Evolutionary conservation across 2,797 vertebrate genomes (phyloP).

Genomic region (Chaetophractus vellerosus): DNA sequence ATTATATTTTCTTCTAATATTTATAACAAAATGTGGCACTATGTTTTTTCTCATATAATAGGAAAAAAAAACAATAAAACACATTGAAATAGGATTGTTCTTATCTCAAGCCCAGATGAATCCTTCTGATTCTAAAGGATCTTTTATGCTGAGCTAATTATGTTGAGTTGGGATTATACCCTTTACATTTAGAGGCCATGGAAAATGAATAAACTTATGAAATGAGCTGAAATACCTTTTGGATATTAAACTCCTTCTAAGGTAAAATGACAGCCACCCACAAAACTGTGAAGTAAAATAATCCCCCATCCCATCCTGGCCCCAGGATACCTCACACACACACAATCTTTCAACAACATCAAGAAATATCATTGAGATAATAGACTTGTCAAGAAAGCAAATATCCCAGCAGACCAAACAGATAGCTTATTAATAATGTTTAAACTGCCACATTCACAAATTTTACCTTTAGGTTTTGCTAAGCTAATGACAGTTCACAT

Average conservation of each 20-base stretch:
- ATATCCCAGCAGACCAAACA: neutral
- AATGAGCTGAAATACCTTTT: slow-evolving; percentile 37
- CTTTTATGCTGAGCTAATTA: slow-evolving; percentile 28
- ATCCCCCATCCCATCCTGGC: neutral
- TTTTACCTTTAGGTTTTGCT: slow-evolving; percentile 18
- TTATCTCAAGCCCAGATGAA: slow-evolving; percentile 35
- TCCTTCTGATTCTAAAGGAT: neutral
- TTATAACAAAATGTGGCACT: slow-evolving; percentile 24
- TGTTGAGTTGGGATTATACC: slow-evolving; percentile 61
- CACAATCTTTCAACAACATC: slow-evolving; percentile 21
- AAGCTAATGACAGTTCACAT: slow-evolving; percentile 11
- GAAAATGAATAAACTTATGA: slow-evolving; percentile 59
- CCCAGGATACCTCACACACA: neutral
- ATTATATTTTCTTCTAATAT: neutral
- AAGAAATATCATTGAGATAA: neutral
- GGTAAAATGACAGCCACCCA: slow-evolving; percentile 29
- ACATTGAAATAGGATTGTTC: neutral
- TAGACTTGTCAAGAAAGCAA: slow-evolving; percentile 28
- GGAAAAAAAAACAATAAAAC: slow-evolving; percentile 33
- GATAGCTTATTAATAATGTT: slow-evolving; percentile 39
- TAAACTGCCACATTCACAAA: neutral
- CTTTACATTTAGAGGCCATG: slow-evolving; percentile 56
- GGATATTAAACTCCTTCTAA: slow-evolving; percentile 57
- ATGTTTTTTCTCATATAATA: neutral
- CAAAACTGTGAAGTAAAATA: slow-evolving; percentile 30